Evolutionary conservation across 2,113 vertebrate genomes (phyloP), one percentile per base, ranked within the genome.

Genomic region (Catagonus wagneri): DNA sequence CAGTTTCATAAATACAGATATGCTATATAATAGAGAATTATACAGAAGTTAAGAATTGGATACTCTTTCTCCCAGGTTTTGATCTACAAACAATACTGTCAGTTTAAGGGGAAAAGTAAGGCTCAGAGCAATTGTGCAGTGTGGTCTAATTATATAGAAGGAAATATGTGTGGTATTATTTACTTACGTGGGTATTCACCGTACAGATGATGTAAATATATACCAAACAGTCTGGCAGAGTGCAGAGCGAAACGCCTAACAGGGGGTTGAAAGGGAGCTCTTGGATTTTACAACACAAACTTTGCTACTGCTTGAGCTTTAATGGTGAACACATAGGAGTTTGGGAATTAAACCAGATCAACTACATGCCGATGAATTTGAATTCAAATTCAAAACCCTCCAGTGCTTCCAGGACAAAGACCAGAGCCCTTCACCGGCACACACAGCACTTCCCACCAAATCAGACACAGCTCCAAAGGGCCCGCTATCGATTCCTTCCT

Each of bases 1-100:
- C 1, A 19, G 34, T 65, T 58, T 50, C 60, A 60, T 16, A 34
- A 25, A 32, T 9, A 29, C 2, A 4, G 39, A 58, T 34, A 19
- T 0, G 22, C 16, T 12, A 1, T 1, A 44, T 29, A 2, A 1
- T 1, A 29, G 11, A 79, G 9, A 74, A 56, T 39, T 12, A 25
- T 3, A 71, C 13, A n/a, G 36, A 76, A 34, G 23, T 65, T 54
- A 60, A 80, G 36, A 84, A 66, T 16, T 5, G 3, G 6, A 3
- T 60, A 20, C 4, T 61, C 4, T 19, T 76, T 65, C 69, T 7
- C 52, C 39, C 20, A 79, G 44, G 34, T 54, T 74, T 52, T 44
- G 56, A 22, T 54, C 72, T n/a, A 72, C 17, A 94, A 60, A 63
- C 13, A 63, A 68, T 63, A 58, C 1, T 80, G 7, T 29, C 25